Conservation (phyloP, 2,888 invertebrate species). For the Galeruca laticollis region DNA sequence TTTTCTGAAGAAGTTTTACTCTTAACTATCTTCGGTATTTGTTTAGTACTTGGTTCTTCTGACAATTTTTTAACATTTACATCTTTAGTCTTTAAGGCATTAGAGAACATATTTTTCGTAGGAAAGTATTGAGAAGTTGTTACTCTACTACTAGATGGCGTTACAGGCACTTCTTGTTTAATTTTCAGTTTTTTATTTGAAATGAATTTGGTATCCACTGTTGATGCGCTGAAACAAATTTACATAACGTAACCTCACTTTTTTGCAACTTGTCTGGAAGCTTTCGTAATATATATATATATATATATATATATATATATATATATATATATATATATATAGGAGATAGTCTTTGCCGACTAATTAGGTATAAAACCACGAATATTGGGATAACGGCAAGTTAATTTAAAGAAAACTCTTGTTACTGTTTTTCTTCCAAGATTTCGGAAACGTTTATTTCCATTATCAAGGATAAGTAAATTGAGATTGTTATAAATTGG, state of each 20-base stretch:
- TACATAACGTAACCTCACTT: neutral
- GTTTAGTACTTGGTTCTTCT: slow-evolving; percentile 8
- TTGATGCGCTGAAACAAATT: neutral
- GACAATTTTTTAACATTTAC: neutral
- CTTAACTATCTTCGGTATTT: neutral
- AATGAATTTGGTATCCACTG: neutral
- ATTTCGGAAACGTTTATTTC: too few species aligned
- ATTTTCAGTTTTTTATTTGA: slow-evolving; percentile 29
- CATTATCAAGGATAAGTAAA: too few species aligned
- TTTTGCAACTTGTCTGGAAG: too few species aligned
- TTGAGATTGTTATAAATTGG: too few species aligned
- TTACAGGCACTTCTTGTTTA: slow-evolving; percentile 39
- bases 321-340: too few species aligned
- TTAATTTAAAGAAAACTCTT: too few species aligned
- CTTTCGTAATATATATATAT: too few species aligned
- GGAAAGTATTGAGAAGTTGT: slow-evolving; percentile 63
- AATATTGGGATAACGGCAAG: too few species aligned
- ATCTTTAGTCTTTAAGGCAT: slow-evolving; percentile 53
- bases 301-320: too few species aligned
- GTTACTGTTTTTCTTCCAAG: too few species aligned
- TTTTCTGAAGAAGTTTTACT: neutral
- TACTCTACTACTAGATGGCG: slow-evolving; percentile 56
- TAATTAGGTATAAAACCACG: too few species aligned
- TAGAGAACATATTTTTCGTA: slow-evolving; percentile 60
- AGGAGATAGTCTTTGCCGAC: too few species aligned